These are phyloP conservation scores for Rhinoderma darwinii DNA, from an alignment of 2,113 vertebrate genomes.

Conservation along the genomic window DNA sequence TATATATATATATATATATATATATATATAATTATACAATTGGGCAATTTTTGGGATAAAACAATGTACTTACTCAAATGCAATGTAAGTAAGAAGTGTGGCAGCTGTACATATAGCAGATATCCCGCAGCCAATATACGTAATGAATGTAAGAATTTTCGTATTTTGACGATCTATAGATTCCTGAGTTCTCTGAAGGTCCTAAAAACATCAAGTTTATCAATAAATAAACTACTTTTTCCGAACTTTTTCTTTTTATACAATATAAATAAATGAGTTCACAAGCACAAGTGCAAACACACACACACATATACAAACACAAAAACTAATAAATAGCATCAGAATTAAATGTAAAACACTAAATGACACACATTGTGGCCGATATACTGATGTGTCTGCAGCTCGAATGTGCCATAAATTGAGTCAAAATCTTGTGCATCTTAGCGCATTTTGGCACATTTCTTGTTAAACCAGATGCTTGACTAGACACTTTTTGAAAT, in stretches of 20 bases:
- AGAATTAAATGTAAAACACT: no score
- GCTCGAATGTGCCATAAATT: no score
- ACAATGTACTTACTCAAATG: constrained; percentile 89
- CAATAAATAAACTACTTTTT: background rate
- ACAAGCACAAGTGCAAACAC: background rate
- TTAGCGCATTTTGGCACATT: no score
- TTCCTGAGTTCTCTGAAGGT: constrained; percentile 77
- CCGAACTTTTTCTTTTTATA: background rate
- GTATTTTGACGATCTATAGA: constrained; percentile 77
- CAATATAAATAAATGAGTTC: background rate
- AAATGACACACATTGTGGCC: no score
- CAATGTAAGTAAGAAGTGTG: constrained; percentile 92
- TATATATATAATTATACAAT: background rate
- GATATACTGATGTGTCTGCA: no score
- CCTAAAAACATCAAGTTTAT: constrained; percentile 71
- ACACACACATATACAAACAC: no score
- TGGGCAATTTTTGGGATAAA: background rate
- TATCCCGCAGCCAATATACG: constrained; percentile 91
- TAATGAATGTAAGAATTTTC: constrained; percentile 88
- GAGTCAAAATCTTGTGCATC: no score
- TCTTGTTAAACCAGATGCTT: no score
- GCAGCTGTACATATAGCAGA: constrained; percentile 94
- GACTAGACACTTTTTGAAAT: no score
- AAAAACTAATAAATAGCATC: no score
- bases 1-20: no score